phyloP scores from a whole-genome alignment of 2,888 invertebrate genomes.

The Caenorhabditis becei region DNA sequence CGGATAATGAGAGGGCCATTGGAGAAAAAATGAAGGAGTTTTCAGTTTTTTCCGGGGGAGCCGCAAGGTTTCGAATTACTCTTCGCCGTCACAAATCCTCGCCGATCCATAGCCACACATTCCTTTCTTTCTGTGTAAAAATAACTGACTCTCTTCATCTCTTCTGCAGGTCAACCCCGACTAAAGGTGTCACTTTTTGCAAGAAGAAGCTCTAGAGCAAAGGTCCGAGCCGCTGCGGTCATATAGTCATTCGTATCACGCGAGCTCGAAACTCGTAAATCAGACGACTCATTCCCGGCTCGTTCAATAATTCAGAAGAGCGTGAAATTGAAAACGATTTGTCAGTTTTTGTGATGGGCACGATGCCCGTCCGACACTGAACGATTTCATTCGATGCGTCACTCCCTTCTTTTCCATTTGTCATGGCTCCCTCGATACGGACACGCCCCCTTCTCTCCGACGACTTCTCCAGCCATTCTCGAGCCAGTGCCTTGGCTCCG shows the following conservation, averaged over 20 bases:
- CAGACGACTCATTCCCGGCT: constrained; percentile 20
- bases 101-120: neutral
- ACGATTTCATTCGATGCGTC: neutral
- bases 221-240: constrained; percentile 11
- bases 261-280: constrained; percentile 37
- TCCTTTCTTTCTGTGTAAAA: constrained; percentile 29
- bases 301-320: constrained; percentile 39
- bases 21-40: constrained; percentile 14
- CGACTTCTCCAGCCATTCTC: neutral
- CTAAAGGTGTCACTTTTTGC: constrained; percentile 54
- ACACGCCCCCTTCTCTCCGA: neutral
- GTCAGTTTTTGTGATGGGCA: constrained; percentile 1
- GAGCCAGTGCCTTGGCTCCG: too few species aligned
- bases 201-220: constrained; percentile 47
- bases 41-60: constrained; percentile 3
- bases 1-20: constrained; percentile 17
- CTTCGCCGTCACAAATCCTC: constrained; percentile 37
- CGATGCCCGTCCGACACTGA: neutral
- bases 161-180: constrained; percentile 10
- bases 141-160: constrained; percentile 27
- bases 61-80: constrained; percentile 46
- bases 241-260: constrained; percentile 33
- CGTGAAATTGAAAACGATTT: constrained; percentile 32
- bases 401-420: constrained; percentile 6
- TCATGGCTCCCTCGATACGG: constrained; percentile 1